Conservation (phyloP, 2,888 invertebrate genomes). For the Buathra laborator region DNA sequence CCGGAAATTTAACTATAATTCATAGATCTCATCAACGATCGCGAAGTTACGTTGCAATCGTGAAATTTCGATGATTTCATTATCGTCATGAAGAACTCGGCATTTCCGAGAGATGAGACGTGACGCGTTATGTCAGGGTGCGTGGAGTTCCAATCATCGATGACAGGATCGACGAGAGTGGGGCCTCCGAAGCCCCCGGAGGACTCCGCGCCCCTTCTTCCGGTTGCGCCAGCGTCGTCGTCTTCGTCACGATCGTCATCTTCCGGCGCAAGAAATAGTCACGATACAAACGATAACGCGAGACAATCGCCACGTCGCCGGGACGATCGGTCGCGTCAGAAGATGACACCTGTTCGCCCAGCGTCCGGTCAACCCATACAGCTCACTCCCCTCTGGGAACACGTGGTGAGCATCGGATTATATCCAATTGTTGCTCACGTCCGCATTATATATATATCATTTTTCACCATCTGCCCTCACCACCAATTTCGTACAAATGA, state of each 20-base stretch:
- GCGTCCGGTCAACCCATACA: slow-evolving; percentile 84
- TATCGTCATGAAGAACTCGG: slow-evolving; percentile 53
- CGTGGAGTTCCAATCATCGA: slow-evolving; percentile 76
- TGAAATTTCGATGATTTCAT: not conserved
- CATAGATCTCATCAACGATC: not conserved
- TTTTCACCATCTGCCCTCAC: not conserved
- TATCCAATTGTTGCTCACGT: slow-evolving; percentile 53
- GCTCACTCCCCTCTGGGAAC: slow-evolving; percentile 93
- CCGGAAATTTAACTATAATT: slow-evolving; percentile 3
- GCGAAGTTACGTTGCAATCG: not conserved
- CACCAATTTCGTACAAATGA: not conserved
- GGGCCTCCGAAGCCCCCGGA: slow-evolving; percentile 78
- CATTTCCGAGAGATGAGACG: slow-evolving; percentile 70
- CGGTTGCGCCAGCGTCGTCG: slow-evolving; percentile 70
- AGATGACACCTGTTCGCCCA: slow-evolving; percentile 79
- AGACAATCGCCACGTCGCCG: slow-evolving; percentile 65
- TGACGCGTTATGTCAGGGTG: slow-evolving; percentile 80
- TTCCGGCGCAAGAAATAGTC: slow-evolving; percentile 76
- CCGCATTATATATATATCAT: not conserved
- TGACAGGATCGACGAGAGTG: slow-evolving; percentile 80
- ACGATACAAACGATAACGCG: slow-evolving; percentile 73
- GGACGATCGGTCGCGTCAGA: slow-evolving; percentile 68
- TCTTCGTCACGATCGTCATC: slow-evolving; percentile 81
- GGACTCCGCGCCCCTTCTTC: slow-evolving; percentile 85
- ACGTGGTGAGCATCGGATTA: slow-evolving; percentile 86